Percentiles rank a stretch among this genome's conserved stretches.
These are phyloP conservation scores for Microctonus aethiopoides DNA, from an alignment of 2,888 invertebrate species.

Conservation along the genomic window DNA sequence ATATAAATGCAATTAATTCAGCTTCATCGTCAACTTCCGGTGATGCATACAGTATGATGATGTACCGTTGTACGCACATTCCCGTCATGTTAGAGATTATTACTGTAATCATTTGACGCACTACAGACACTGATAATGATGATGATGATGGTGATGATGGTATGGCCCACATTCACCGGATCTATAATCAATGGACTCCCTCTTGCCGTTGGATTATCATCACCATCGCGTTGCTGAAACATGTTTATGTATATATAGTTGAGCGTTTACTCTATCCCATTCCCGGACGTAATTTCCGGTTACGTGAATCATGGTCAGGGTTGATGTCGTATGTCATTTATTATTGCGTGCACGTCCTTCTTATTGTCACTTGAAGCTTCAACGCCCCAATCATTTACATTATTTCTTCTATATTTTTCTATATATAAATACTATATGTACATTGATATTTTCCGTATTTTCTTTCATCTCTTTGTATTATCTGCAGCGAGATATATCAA, in stretches of 20 bases:
- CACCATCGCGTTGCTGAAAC: constrained; percentile 6
- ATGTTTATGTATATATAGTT: not conserved
- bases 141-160: constrained; percentile 25
- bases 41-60: constrained; percentile 13
- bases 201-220: constrained; percentile 36
- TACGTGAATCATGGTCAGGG: constrained; percentile 21
- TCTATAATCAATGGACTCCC: constrained; percentile 42
- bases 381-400: constrained; percentile 3
- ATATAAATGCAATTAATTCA: not conserved
- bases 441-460: not conserved
- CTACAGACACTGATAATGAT: not conserved
- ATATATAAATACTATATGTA: not conserved
- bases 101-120: constrained; percentile 41
- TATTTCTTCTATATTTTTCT: not conserved
- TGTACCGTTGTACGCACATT: constrained; percentile 43
- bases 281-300: constrained; percentile 8
- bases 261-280: not conserved
- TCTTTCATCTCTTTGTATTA: constrained; percentile 4
- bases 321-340: constrained; percentile 16
- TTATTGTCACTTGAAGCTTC: not conserved
- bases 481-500: not conserved
- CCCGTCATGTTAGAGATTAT: constrained; percentile 36
- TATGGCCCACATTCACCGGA: constrained; percentile 41
- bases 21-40: constrained; percentile 24
- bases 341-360: constrained; percentile 2